Base-by-base conservation (phyloP, 1,140 invertebrate genomes). In the Brachionus angularis region DNA sequence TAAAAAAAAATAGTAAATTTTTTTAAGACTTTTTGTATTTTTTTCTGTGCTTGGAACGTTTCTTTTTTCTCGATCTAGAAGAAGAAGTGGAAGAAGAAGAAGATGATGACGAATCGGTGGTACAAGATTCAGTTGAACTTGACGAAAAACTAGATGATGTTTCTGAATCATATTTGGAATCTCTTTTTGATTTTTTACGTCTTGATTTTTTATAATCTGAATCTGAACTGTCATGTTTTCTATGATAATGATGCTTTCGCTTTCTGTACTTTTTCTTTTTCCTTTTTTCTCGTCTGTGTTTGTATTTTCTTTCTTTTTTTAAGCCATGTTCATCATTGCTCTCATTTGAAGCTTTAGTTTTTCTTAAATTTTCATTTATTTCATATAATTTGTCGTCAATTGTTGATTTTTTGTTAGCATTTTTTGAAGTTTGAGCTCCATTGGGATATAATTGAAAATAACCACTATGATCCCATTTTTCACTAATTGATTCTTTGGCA, bases 381-480 rank as follows among this genome's bases (percentile, higher is more conserved):
- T 47, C 1, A 1, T 67, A 39, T 3, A 50, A 21, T 47, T 29
- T 31, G 16, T 50, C 29, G 21, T 46, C 42, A 21, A 46, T 67
- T 31, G 62, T 29, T 8, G 29, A 3, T 27, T 46, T 47, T 67
- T 33, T 64, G n/a, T 27, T 67, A 16, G 21, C 18, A 33, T 21
- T 29, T 44, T 10, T 1, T 12, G 5, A 12, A 16, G 1, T 25
- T 10, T 7, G 62, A 1, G 39, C 29, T 18, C n/a, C 21, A 67
- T 67, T 42, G 10, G 62, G 62, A 49, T 67, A 67, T 3, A 67
- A 31, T 25, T 67, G 39, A 1, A 47, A 7, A 7, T 47, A 67
- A 23, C 62, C 62, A 50, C 62, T 67, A 29, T 67, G 62, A n/a
- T 33, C 62, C 62, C 62, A 67, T 67, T 50, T 67, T 47, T 67